Conservation (phyloP, 1,140 invertebrate genomes). For the Sarcophaga peregrina region DNA sequence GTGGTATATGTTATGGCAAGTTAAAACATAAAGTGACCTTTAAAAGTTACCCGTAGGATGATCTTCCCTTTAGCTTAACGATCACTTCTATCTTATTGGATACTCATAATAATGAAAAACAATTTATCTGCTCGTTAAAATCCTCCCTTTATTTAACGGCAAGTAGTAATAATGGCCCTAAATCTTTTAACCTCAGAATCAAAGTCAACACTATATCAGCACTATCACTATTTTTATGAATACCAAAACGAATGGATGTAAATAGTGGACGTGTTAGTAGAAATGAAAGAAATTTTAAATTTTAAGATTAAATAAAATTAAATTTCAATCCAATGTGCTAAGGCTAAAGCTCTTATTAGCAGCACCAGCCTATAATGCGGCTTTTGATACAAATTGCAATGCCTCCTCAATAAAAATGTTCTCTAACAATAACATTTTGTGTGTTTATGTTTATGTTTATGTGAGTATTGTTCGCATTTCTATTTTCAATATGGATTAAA, state of each 20-base stretch:
- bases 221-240: too few relatives aligned
- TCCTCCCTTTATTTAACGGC: too few relatives aligned
- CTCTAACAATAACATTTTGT: background rate
- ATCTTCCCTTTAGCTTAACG: too few relatives aligned
- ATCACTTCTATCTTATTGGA: too few relatives aligned
- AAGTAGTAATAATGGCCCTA: too few relatives aligned
- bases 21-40: too few relatives aligned
- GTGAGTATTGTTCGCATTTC: background rate
- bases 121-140: too few relatives aligned
- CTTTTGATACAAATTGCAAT: background rate
- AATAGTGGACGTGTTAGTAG: background rate
- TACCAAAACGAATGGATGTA: background rate
- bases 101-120: too few relatives aligned
- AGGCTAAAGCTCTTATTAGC: conserved; percentile 65
- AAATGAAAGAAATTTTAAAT: background rate
- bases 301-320: conserved; percentile 54
- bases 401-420: background rate
- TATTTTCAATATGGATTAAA: background rate
- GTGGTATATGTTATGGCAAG: too few relatives aligned
- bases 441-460: background rate
- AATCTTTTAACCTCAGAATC: too few relatives aligned
- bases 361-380: background rate
- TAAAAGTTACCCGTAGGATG: too few relatives aligned
- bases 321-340: conserved; percentile 62
- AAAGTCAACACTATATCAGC: too few relatives aligned